Evolutionary conservation across 1,140 invertebrate species (phyloP), one percentile per base, ranked within the genome.

Genomic region (Danaus plexippus): DNA sequence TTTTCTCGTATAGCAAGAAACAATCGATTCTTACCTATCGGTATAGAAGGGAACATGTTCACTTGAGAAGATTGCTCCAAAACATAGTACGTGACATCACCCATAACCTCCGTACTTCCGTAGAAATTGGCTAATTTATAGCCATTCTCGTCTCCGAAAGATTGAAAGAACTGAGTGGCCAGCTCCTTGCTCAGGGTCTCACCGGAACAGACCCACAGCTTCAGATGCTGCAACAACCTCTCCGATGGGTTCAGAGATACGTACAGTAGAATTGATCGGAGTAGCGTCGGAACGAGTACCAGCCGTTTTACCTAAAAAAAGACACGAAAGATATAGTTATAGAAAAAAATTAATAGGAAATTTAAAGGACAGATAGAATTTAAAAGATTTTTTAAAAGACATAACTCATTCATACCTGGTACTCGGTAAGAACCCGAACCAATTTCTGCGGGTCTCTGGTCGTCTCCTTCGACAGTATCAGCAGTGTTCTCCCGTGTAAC

Each of bases 61-160:
- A 94, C 69, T 58, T 96, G 91, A 1, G 87, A 78, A 15, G 75
- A 70, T 50, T 75, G 87, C 63, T 89, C 88, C 60, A 89, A 68
- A 1, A 89, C 67, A 46, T 77, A 78, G 22, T 74, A 87, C 0
- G 84, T 87, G 1, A 87, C 84, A 44, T 87, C 84, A 0, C 79
- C 84, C 84, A 87, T 84, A 4, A 87, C 91, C 80, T 97, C 95
- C 0, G 95, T 96, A 61, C 94, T 96, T 0, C 95, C 95, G 67
- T 96, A 97, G 75, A 96, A 96, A 72, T 97, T 97, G 48, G 92
- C 94, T 9, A 96, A 74, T 11, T 88, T 86, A 57, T 92, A 90
- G 0, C 87, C 79, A 2, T 88, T 85, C 52, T 88, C 78, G 54
- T 88, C 85, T 5, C 83, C 70, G 57, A 95, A 96, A 57, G 90